A percentile compares a stretch with the other conserved stretches of the same genome.
Conservation (phyloP, 2,888 invertebrate genomes). For the Prenolepis imparis region DNA sequence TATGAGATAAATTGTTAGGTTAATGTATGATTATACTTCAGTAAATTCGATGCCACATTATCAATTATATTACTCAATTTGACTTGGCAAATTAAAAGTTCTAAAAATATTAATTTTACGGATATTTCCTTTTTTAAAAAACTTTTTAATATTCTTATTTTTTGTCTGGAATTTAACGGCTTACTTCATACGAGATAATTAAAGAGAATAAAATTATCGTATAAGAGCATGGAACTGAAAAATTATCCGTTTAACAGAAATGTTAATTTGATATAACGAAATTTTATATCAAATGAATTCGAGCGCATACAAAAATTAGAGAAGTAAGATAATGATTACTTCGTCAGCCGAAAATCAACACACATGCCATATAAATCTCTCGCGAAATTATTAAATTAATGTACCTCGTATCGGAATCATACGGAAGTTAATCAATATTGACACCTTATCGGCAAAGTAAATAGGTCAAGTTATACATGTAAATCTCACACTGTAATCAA, state of each 20-base stretch:
- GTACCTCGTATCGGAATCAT: background rate
- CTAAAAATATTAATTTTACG: background rate
- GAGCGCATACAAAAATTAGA: background rate
- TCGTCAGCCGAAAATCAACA: background rate
- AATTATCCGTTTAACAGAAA: background rate
- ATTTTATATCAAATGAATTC: background rate
- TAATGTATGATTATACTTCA: background rate
- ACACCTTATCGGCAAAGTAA: background rate
- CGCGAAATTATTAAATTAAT: background rate
- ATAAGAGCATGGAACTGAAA: background rate
- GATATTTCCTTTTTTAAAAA: background rate
- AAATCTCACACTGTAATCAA: background rate
- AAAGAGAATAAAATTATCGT: background rate
- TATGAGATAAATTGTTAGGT: slow-evolving; percentile 3
- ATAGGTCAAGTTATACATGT: background rate
- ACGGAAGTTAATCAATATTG: background rate
- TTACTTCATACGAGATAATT: background rate
- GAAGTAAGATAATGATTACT: background rate
- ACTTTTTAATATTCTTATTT: background rate
- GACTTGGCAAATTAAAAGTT: background rate
- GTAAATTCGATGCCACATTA: background rate
- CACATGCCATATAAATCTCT: background rate
- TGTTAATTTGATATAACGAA: background rate
- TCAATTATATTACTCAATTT: background rate
- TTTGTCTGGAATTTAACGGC: background rate